Evolutionary conservation across 2,888 invertebrate genomes (phyloP).

Genomic region (Cinara cedri): DNA sequence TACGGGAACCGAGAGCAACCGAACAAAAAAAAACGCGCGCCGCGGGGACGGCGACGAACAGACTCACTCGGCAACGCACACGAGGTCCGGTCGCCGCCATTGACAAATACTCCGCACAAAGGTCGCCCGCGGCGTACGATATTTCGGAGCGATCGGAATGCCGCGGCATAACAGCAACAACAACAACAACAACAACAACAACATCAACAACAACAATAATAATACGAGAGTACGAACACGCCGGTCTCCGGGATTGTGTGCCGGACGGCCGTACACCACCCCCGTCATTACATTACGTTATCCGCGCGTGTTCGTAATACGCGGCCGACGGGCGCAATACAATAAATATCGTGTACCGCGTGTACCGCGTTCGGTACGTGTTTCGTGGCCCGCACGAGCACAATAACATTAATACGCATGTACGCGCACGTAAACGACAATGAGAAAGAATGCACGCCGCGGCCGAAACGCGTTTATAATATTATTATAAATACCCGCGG

Average conservation of each 20-base stretch:
- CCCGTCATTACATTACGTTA: not conserved
- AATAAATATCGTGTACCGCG: not conserved
- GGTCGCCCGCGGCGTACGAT: not conserved
- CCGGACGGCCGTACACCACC: constrained; percentile 11
- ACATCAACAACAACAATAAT: constrained; percentile 30
- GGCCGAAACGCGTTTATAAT: constrained; percentile 39
- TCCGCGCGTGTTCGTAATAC: not conserved
- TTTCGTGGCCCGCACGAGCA: not conserved
- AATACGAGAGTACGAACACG: too few species aligned
- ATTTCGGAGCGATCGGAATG: constrained; percentile 43
- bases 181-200: constrained; percentile 25
- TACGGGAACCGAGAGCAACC: too few species aligned
- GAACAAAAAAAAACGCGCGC: too few species aligned
- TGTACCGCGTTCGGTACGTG: not conserved
- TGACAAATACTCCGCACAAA: too few species aligned
- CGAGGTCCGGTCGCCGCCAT: too few species aligned
- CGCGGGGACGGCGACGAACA: too few species aligned
- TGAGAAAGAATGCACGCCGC: constrained; percentile 41
- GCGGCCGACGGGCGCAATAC: too few species aligned
- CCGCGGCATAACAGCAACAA: constrained; percentile 25
- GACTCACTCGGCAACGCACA: too few species aligned
- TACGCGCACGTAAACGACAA: constrained; percentile 34
- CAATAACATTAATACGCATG: not conserved
- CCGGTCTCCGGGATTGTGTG: constrained; percentile 15
- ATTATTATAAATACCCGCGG: not conserved